These are phyloP conservation scores for Megalurothrips usitatus DNA, from an alignment of 2,888 invertebrate species.

Conservation along the genomic window DNA sequence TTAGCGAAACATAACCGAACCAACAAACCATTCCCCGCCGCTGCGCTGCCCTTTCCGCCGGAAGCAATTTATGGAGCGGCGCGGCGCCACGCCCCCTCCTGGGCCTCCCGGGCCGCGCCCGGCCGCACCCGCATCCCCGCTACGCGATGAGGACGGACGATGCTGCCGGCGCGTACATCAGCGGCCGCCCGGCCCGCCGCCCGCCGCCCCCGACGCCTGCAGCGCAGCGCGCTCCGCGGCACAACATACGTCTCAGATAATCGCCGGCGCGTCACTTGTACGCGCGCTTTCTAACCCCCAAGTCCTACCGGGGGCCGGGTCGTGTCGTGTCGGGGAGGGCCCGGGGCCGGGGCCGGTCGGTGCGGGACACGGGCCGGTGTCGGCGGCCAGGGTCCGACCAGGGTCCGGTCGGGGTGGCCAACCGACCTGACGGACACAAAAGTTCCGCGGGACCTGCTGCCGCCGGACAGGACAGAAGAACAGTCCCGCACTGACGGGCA, in stretches of 20 bases:
- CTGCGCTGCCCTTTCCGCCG: slow-evolving; percentile 1
- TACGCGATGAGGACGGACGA: no score
- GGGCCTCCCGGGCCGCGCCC: background rate
- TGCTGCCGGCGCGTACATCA: background rate
- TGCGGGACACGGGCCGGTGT: background rate
- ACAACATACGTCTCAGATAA: background rate
- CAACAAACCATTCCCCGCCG: background rate
- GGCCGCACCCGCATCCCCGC: no score
- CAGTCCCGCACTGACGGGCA: no score
- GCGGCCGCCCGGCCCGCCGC: background rate
- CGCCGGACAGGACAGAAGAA: no score
- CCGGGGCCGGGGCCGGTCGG: background rate
- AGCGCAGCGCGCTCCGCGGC: background rate
- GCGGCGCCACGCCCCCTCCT: background rate
- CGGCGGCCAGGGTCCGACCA: background rate
- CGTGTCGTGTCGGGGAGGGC: background rate
- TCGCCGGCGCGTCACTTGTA: background rate
- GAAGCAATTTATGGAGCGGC: background rate
- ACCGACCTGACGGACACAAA: background rate
- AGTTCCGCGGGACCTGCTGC: no score
- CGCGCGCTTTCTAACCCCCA: background rate
- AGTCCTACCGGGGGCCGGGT: background rate
- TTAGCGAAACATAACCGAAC: background rate
- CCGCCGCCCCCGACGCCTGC: background rate
- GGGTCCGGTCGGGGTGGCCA: background rate